Evolutionary conservation across 92 coral and sea anemone genomes (phyloP), one percentile per base, ranked within the genome.

Genomic region (Phenganax subtilis): DNA sequence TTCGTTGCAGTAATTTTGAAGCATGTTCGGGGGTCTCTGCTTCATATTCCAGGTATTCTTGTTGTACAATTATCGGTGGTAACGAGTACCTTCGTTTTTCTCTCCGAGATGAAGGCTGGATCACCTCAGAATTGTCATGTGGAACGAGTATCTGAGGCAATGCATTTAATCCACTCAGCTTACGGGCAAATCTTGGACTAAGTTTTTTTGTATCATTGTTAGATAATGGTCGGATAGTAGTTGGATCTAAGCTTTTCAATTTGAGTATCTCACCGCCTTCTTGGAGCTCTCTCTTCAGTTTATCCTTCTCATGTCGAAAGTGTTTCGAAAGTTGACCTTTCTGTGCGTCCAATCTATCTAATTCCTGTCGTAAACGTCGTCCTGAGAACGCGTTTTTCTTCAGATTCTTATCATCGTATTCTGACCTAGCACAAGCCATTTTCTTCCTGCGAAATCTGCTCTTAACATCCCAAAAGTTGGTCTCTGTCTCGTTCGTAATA

Each of bases 371-470:
- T 16, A 79, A 28, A 63, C 54, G 74, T 62, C 83, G 57, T 14
- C 83, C 83, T 1, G 72, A 62, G n/a, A 79, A 79, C 10, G 83
- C 73, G 17, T 79, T 79, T 31, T 79, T 79, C 37, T 79, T 79
- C 55, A 79, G 57, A 62, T 54, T 79, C 56, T 79, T 79, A 29
- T 79, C 83, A n/a, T 79, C 83, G 62, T 79, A 79, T 20, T 79
- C 83, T 51, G 83, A 63, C 68, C 83, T 51, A 55, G 51, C 54
- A 52, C 69, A 59, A 53, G 83, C 73, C 83, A 79, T 79, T 65
- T 44, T 30, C 7, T 29, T 29, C 7, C 12, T 11, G 12, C 31
- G 59, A 52, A 8, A 20, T 14, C 60, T 52, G 28, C 14, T 47
- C 31, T 12, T 12, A 6, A 31, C 0, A 30, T 12, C 75, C 6